Evolutionary conservation across 2,797 vertebrate species (phyloP).

Genomic region (Leucoraja ocellata): DNA sequence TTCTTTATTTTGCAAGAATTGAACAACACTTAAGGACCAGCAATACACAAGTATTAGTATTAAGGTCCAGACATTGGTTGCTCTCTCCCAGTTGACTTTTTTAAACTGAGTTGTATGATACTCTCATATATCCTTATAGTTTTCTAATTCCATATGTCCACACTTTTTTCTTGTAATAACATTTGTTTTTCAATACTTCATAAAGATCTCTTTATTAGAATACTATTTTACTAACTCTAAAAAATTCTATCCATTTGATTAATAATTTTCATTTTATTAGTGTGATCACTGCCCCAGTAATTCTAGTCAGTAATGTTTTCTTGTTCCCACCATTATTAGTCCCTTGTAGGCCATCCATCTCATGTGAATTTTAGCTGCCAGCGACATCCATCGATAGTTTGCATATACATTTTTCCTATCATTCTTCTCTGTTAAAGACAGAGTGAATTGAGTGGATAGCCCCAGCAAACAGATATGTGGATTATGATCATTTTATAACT

Average conservation of each 20-base stretch:
- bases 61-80: background rate
- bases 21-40: background rate
- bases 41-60: background rate
- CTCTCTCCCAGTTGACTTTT: background rate
- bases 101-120: background rate
- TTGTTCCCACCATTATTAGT: background rate
- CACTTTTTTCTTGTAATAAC: background rate
- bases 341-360: background rate
- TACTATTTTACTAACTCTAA: background rate
- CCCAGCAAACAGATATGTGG: no score
- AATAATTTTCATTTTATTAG: background rate
- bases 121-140: background rate
- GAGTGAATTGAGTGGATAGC: no score
- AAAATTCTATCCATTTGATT: background rate
- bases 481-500: no score
- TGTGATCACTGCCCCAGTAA: background rate
- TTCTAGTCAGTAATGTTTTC: background rate
- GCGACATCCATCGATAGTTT: background rate
- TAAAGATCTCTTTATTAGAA: background rate
- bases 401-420: background rate
- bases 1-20: background rate
- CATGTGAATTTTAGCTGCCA: background rate
- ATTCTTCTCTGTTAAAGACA: background rate
- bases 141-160: background rate
- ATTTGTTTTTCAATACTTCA: background rate